These are phyloP conservation scores for Papilio machaon DNA, from an alignment of 1,140 invertebrate species.

Conservation along the genomic window DNA sequence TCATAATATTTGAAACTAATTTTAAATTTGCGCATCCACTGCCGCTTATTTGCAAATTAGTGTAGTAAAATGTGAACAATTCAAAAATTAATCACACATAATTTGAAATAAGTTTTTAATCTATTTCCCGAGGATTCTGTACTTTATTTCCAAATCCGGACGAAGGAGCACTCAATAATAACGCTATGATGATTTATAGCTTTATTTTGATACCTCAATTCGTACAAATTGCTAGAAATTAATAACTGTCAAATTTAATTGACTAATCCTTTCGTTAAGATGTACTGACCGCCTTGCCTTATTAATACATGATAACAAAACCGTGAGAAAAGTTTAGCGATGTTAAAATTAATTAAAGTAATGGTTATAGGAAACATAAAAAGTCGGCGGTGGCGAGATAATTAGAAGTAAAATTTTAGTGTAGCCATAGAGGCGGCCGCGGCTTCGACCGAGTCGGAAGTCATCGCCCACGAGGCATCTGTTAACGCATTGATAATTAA, in stretches of 20 bases:
- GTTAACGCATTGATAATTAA: conserved; percentile 46
- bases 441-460: conserved; percentile 51
- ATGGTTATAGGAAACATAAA: conserved; percentile 74
- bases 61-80: background rate
- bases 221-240: conserved; percentile 28
- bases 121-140: background rate
- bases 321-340: conserved; percentile 70
- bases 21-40: no score
- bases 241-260: conserved; percentile 17
- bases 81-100: background rate
- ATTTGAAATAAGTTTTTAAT: background rate
- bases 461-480: conserved; percentile 43
- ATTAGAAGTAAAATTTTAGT: conserved; percentile 71
- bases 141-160: background rate
- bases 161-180: background rate
- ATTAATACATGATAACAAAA: conserved; percentile 54
- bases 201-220: background rate
- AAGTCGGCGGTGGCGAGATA: conserved; percentile 61
- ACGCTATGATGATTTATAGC: background rate
- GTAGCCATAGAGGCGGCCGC: conserved; percentile 45
- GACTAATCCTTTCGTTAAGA: conserved; percentile 33
- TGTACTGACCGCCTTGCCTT: conserved; percentile 27
- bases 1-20: no score
- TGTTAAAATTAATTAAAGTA: conserved; percentile 73
- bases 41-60: background rate